phyloP scores from a whole-genome alignment of 2,888 invertebrate species.

The Volucella inanis region DNA sequence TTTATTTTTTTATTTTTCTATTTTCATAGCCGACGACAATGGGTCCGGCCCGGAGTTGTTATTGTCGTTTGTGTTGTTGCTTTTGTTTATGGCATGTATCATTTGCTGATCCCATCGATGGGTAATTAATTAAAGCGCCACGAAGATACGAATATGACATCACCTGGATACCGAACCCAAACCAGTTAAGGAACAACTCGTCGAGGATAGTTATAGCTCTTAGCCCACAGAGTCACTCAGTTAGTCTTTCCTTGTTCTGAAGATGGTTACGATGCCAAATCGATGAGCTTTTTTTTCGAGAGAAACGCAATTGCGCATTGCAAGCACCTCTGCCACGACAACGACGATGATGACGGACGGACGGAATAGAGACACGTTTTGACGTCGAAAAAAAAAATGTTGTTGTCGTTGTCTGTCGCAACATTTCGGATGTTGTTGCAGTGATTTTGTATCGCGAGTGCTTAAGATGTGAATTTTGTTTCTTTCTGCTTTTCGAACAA shows the following conservation, averaged over 20 bases:
- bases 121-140: conserved; percentile 49
- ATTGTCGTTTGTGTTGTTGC: neutral
- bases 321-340: neutral
- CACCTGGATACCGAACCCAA: conserved; percentile 38
- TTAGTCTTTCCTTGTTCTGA: conserved; percentile 24
- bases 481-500: neutral
- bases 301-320: conserved; percentile 74
- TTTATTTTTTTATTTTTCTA: neutral
- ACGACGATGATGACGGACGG: neutral
- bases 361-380: conserved; percentile 41
- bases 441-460: conserved; percentile 60
- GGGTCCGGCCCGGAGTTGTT: neutral
- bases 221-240: neutral
- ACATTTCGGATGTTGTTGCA: conserved; percentile 68
- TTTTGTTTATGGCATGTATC: conserved; percentile 26
- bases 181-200: neutral
- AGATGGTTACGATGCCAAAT: conserved; percentile 68
- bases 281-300: conserved; percentile 72
- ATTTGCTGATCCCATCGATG: conserved; percentile 53
- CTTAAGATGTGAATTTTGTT: neutral
- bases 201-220: conserved; percentile 2
- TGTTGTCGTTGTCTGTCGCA: conserved; percentile 71
- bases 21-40: conserved; percentile 8
- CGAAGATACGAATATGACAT: conserved; percentile 51
- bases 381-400: conserved; percentile 26